Conservation (phyloP, 1,140 invertebrate species). For the Sitobion miscanthi region DNA sequence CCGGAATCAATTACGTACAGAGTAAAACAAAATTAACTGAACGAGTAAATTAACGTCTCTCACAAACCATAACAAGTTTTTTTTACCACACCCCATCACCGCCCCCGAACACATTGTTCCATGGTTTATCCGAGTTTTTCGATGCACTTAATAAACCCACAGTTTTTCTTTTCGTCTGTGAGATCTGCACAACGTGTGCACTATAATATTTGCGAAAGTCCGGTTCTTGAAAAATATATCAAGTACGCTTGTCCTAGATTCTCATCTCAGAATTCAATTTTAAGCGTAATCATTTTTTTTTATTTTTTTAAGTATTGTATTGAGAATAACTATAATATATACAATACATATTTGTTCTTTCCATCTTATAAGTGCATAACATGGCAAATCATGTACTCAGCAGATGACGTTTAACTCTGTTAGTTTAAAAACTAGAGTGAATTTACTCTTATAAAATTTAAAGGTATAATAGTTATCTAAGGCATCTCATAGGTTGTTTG, state of each 20-base stretch:
- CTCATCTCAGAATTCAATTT: background rate
- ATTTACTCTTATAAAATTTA: too few relatives aligned
- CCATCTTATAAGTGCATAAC: too few relatives aligned
- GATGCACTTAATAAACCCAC: background rate
- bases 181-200: background rate
- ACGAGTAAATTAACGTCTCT: constrained; percentile 20
- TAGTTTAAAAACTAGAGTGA: too few relatives aligned
- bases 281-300: background rate
- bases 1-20: constrained; percentile 46
- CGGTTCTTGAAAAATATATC: background rate
- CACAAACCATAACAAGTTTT: constrained; percentile 5
- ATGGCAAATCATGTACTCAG: too few relatives aligned
- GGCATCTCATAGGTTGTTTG: too few relatives aligned
- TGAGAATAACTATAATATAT: too few relatives aligned
- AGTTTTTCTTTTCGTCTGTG: background rate
- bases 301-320: background rate
- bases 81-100: background rate
- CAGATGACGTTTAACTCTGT: too few relatives aligned
- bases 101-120: too few relatives aligned
- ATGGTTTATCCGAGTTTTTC: background rate
- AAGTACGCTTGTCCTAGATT: background rate
- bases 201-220: background rate
- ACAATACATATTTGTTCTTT: too few relatives aligned
- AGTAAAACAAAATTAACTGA: constrained; percentile 29
- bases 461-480: too few relatives aligned